Evolutionary conservation across 1,140 invertebrate species (phyloP).

Genomic region (Triops longicaudatus): DNA sequence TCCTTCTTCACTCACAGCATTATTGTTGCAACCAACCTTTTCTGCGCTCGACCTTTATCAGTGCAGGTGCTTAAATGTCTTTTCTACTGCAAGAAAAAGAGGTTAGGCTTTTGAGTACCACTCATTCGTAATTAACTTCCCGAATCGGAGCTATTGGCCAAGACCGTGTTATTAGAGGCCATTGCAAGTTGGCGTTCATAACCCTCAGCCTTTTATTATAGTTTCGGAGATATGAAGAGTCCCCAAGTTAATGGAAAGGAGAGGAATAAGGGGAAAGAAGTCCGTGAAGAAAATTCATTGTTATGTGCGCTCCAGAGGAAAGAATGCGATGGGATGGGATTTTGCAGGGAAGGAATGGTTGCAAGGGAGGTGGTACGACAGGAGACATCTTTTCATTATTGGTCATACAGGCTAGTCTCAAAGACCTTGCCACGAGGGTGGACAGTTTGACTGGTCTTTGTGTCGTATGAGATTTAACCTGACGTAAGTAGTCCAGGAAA

Average conservation of each 20-base stretch:
- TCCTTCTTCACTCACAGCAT: background rate
- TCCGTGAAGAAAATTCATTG: background rate
- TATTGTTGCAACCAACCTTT: background rate
- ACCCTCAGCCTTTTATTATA: background rate
- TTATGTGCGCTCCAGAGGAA: background rate
- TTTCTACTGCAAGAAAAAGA: background rate
- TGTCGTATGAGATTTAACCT: background rate
- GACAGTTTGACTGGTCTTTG: slow-evolving; percentile 14
- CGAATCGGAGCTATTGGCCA: background rate
- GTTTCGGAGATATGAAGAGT: background rate
- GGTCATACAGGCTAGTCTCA: background rate
- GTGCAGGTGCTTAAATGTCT: background rate
- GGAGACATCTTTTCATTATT: background rate
- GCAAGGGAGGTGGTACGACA: background rate
- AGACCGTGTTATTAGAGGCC: background rate
- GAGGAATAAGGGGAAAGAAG: background rate
- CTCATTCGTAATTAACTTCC: background rate
- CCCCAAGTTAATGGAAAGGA: background rate
- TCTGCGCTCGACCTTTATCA: background rate
- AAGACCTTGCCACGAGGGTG: background rate
- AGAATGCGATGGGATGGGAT: background rate
- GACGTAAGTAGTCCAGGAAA: background rate
- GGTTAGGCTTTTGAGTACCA: slow-evolving; percentile 5
- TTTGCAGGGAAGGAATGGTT: background rate
- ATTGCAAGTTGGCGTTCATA: background rate